Evolutionary conservation across 2,113 vertebrate genomes (phyloP), one percentile per base, ranked within the genome.

Genomic region (Pedetes capensis): DNA sequence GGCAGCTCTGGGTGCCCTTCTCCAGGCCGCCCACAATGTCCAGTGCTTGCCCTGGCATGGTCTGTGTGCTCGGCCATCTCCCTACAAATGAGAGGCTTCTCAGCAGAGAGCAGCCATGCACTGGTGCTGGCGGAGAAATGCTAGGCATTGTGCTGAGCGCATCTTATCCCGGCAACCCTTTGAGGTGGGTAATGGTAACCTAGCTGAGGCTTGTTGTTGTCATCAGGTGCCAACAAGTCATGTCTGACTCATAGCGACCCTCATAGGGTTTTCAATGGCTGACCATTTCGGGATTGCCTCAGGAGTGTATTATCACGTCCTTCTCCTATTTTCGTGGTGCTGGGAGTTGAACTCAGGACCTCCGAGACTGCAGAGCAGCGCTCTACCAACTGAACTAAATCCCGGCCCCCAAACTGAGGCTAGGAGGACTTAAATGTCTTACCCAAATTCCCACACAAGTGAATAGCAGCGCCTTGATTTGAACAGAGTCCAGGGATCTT

Each of bases 61-160:
- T 42, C 78, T 39, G 47, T 42, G 8, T 69, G 29, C 59, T 59
- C 39, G 61, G 37, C 53, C 2, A 3, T 18, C 57, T 68, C 37
- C 44, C 51, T 29, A 39, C 37, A 53, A 71, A 57, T 20, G n/a
- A 12, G 37, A 10, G 20, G 10, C 42, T 14, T 85, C 87, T 78
- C n/a, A 12, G 3, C 8, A 27, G 34, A 25, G 66, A 75, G 51
- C 0, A 44, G 23, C 25, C 32, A 42, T 0, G 2, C 7, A 3
- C 8, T 29, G 17, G n/a, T 27, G 25, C 6, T 8, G 5, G 34
- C 20, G 47, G 29, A 13, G 25, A 23, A 34, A 44, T 39, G 27
- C 20, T 20, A 7, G 59, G 39, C n/a, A 47, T n/a, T 39, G 9
- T 22, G 61, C 74, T n/a, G 37, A 89, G 29, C 11, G 29, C n/a